A percentile compares a stretch with the other conserved stretches of the same genome.
Conservation (phyloP, 2,888 invertebrate species). For the Drosophila hamatofila region DNA sequence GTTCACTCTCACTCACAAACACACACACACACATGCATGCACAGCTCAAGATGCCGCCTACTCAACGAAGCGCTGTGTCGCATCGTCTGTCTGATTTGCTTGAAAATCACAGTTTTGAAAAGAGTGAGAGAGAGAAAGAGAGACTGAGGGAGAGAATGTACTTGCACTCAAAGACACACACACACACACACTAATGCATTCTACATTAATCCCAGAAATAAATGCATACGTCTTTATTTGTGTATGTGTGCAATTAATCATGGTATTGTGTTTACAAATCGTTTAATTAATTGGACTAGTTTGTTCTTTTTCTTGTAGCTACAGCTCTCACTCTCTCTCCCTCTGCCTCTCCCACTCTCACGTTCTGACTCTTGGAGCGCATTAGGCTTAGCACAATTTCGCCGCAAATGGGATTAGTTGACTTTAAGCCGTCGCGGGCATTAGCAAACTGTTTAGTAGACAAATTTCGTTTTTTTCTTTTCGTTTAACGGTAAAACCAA, state of each 20-base stretch:
- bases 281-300: slow-evolving; percentile 61
- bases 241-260: slow-evolving; percentile 56
- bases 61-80: slow-evolving; percentile 37
- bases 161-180: slow-evolving; percentile 23
- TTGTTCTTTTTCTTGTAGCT: slow-evolving; percentile 7
- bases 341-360: background rate
- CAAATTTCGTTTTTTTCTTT: slow-evolving; percentile 16
- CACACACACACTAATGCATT: slow-evolving; percentile 5
- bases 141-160: slow-evolving; percentile 20
- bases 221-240: slow-evolving; percentile 30
- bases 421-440: slow-evolving; percentile 11
- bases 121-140: slow-evolving; percentile 3
- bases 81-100: slow-evolving; percentile 45
- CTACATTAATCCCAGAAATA: slow-evolving; percentile 32
- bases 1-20: slow-evolving; percentile 23
- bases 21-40: background rate
- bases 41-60: slow-evolving; percentile 61
- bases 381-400: slow-evolving; percentile 44
- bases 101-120: slow-evolving; percentile 45
- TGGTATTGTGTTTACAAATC: slow-evolving; percentile 73
- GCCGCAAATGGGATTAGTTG: slow-evolving; percentile 20
- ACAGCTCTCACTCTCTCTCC: background rate
- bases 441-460: slow-evolving; percentile 32
- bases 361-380: slow-evolving; percentile 6
- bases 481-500: slow-evolving; percentile 34